Conservation (phyloP, 2,113 vertebrate species). For the Irena cyanogastra region DNA sequence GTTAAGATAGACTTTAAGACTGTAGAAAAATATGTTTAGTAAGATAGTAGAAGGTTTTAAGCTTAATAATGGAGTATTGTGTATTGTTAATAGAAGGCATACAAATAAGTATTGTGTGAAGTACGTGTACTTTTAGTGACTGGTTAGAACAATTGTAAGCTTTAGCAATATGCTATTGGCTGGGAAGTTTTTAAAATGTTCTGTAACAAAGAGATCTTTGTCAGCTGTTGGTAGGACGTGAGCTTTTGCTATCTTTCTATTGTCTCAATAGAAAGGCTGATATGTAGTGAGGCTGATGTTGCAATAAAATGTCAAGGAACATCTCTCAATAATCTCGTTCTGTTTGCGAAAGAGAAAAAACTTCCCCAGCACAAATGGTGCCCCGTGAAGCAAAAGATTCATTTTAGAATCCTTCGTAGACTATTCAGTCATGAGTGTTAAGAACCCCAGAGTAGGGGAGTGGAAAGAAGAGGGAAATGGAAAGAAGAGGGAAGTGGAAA, state of each 20-base stretch:
- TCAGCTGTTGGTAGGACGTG: not conserved
- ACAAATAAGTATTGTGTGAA: not conserved
- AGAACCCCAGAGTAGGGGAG: not conserved
- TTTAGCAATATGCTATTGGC: not conserved
- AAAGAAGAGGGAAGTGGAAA: too few species aligned
- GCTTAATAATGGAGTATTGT: not conserved
- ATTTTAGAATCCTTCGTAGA: not conserved
- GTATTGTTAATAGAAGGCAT: not conserved
- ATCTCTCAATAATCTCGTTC: accelerated
- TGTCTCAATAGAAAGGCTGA: too few species aligned
- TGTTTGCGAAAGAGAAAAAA: not conserved
- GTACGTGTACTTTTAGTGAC: not conserved
- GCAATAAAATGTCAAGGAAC: not conserved
- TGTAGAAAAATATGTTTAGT: not conserved
- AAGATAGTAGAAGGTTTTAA: not conserved
- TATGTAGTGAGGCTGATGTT: not conserved
- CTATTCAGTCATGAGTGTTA: not conserved
- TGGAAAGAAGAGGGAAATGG: not conserved
- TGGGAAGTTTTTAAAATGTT: not conserved
- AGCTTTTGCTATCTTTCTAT: not conserved
- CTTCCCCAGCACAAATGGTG: not conserved
- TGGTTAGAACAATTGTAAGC: not conserved
- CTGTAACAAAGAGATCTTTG: not conserved
- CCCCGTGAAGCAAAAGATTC: not conserved
- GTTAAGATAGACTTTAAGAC: not conserved